A percentile compares a stretch with the other conserved stretches of the same genome.
phyloP scores from a whole-genome alignment of 1,140 invertebrate genomes.

The Chrysopa pallens region DNA sequence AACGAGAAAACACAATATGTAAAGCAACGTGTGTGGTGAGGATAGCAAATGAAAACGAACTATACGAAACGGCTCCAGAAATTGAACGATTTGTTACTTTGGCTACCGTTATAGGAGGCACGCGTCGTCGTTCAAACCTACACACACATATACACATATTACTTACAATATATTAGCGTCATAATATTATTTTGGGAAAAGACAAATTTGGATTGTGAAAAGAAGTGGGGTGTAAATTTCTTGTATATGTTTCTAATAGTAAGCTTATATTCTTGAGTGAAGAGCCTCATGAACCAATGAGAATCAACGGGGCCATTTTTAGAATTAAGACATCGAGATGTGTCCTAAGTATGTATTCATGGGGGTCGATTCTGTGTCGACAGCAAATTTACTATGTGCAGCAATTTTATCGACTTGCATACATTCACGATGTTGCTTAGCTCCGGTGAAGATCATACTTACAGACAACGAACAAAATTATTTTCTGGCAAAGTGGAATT shows the following conservation, averaged over 20 bases:
- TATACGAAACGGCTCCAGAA: too few relatives aligned
- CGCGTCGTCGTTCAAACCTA: too few relatives aligned
- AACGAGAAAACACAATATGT: too few relatives aligned
- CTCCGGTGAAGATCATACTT: background rate
- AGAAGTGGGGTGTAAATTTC: constrained; percentile 19
- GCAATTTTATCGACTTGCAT: background rate
- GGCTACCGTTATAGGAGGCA: too few relatives aligned
- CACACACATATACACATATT: too few relatives aligned
- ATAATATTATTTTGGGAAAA: constrained; percentile 58
- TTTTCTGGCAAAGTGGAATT: background rate
- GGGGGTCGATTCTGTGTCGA: too few relatives aligned
- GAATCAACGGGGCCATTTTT: constrained; percentile 31
- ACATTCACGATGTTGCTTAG: background rate
- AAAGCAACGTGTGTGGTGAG: too few relatives aligned
- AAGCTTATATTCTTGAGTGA: constrained; percentile 21
- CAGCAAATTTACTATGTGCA: too few relatives aligned
- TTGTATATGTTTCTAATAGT: constrained; percentile 7
- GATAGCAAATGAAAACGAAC: too few relatives aligned
- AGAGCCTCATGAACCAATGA: constrained; percentile 16
- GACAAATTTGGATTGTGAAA: constrained; percentile 60
- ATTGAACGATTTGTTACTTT: too few relatives aligned
- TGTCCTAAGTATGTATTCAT: too few relatives aligned
- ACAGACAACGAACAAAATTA: background rate
- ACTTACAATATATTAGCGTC: constrained; percentile 14
- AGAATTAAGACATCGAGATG: constrained; percentile 21